A percentile compares a stretch with the other conserved stretches of the same genome.
Conservation (phyloP, 2,797 vertebrate genomes). For the Potorous gilbertii region DNA sequence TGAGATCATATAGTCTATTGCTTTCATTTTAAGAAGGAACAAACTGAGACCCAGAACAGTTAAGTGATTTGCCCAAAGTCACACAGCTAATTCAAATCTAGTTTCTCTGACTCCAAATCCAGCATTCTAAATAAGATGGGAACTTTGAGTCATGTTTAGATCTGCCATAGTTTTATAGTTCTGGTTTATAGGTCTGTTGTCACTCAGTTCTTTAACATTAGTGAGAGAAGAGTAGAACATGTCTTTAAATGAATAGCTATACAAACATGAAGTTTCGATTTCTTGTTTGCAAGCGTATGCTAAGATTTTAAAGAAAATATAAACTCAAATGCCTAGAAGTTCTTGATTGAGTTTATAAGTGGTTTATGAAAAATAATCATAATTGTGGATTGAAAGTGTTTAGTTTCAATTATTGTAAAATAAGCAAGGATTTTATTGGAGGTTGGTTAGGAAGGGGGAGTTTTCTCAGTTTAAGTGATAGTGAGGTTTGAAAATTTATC, state of each 20-base stretch:
- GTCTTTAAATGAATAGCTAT: not conserved
- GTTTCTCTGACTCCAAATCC: not conserved
- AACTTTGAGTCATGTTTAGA: slow-evolving; percentile 14
- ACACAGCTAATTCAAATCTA: not conserved
- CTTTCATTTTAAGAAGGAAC: not conserved
- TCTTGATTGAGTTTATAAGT: not conserved
- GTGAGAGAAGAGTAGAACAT: not conserved
- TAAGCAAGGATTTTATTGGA: slow-evolving; percentile 29
- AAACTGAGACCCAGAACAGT: not conserved
- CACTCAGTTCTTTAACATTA: not conserved
- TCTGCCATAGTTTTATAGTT: not conserved
- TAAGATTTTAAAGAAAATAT: not conserved
- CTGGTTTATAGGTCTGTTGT: not conserved
- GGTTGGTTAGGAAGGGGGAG: not conserved
- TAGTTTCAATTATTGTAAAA: slow-evolving; percentile 26
- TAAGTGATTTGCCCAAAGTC: not conserved
- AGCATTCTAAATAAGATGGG: not conserved
- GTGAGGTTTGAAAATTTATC: slow-evolving; percentile 41
- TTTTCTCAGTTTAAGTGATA: slow-evolving; percentile 52
- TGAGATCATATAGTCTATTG: not conserved
- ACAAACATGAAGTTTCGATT: not conserved
- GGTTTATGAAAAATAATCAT: not conserved
- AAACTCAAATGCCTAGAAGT: not conserved
- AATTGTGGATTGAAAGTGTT: not conserved
- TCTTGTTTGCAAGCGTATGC: not conserved